Conservation (phyloP, 1,140 invertebrate genomes). For the Lordiphosa collinella region DNA sequence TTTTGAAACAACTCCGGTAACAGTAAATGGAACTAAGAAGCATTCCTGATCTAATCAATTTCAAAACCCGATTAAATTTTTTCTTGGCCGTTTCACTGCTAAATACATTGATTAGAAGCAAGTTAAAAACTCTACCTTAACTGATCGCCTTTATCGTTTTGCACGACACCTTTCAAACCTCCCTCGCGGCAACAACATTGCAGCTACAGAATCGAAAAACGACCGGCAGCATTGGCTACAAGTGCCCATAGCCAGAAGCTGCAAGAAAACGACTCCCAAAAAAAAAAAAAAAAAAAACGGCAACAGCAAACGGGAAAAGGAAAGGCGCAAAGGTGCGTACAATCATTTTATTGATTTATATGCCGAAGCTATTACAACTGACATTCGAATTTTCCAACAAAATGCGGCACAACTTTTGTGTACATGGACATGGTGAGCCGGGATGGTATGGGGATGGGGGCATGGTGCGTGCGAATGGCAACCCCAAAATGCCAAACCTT, state of each 20-base stretch:
- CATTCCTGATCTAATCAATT: no score
- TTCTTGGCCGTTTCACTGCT: no score
- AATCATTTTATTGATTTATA: constrained; percentile 79
- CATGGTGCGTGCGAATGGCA: constrained; percentile 25
- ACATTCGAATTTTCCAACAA: constrained; percentile 75
- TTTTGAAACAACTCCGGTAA: no score
- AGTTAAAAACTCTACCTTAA: no score
- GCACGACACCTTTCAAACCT: no score
- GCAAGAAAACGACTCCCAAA: constrained; percentile 41
- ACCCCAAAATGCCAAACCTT: constrained; percentile 31
- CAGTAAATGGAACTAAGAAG: no score
- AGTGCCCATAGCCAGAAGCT: constrained; percentile 51
- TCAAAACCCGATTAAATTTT: no score
- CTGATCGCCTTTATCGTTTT: no score
- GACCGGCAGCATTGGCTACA: constrained; percentile 48
- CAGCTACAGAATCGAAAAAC: constrained; percentile 46
- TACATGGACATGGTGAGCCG: not conserved
- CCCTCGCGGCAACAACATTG: constrained; percentile 52
- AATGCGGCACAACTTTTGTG: constrained; percentile 35
- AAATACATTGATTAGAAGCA: no score
- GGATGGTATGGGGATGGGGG: not conserved
- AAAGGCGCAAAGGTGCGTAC: constrained; percentile 66
- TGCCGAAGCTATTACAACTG: constrained; percentile 79
- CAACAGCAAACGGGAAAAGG: constrained; percentile 9
- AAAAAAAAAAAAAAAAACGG: constrained; percentile 13